A percentile compares a stretch with the other conserved stretches of the same genome.
Evolutionary conservation across 2,888 invertebrate species (phyloP).

Genomic region (Cetonia aurata): DNA sequence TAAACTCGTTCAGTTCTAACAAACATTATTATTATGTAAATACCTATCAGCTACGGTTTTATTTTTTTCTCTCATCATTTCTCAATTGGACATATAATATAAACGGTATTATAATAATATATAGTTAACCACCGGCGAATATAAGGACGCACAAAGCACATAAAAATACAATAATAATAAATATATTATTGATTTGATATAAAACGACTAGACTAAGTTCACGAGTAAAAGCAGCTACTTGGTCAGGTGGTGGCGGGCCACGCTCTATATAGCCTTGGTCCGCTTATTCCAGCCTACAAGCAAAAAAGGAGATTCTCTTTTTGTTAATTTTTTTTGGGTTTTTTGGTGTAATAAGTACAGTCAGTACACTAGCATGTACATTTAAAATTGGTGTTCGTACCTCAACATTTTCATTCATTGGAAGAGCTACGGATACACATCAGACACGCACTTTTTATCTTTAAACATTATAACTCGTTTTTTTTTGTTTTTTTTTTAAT

Average conservation of each 20-base stretch:
- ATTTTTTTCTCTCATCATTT: conserved; percentile 13
- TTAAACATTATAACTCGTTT: not conserved
- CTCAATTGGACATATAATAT: conserved; percentile 47
- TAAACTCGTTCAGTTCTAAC: conserved; percentile 65
- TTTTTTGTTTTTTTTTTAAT: conserved; percentile 35
- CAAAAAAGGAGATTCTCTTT: conserved; percentile 57
- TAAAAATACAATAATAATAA: conserved; percentile 63
- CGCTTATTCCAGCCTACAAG: conserved; percentile 67
- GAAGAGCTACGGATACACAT: conserved; percentile 55
- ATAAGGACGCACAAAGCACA: conserved; percentile 65
- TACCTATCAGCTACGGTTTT: conserved; percentile 1
- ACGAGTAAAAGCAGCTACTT: conserved; percentile 62
- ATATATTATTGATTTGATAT: conserved; percentile 60
- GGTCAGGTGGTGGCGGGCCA: conserved; percentile 63
- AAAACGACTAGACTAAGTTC: conserved; percentile 65
- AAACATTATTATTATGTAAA: conserved; percentile 52
- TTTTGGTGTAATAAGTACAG: conserved; percentile 64
- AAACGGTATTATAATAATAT: conserved; percentile 45
- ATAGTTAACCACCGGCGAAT: conserved; percentile 48
- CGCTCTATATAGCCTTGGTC: conserved; percentile 61
- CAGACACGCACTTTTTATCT: conserved; percentile 45
- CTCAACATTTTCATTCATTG: conserved; percentile 52
- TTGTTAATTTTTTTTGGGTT: too few relatives aligned
- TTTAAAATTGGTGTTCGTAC: conserved; percentile 62
- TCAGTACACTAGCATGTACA: conserved; percentile 62